phyloP scores from a whole-genome alignment of 2,113 vertebrate species.

The Scomber japonicus region DNA sequence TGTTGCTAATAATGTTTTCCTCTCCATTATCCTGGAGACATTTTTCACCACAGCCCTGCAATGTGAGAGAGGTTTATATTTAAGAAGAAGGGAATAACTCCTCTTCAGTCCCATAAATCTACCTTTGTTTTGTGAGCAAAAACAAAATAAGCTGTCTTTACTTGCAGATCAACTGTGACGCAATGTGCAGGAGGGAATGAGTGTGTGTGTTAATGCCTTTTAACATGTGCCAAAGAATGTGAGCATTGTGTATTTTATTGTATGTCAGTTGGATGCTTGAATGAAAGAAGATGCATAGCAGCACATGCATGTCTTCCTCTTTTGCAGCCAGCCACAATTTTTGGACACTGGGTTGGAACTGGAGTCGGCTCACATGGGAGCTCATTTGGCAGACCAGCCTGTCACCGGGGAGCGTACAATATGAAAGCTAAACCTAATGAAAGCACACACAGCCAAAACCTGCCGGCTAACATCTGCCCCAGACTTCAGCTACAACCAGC shows the following conservation, averaged over 20 bases:
- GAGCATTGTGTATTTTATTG: constrained; percentile 29
- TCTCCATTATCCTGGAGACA: constrained; percentile 46
- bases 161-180: constrained; percentile 35
- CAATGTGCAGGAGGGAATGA: background rate
- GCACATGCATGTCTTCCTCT: constrained; percentile 46
- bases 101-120: constrained; percentile 28
- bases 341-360: constrained; percentile 60
- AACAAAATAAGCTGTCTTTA: constrained; percentile 32
- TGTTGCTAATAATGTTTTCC: constrained; percentile 61
- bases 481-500: constrained; percentile 58
- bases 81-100: constrained; percentile 31
- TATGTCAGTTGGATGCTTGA: constrained; percentile 25
- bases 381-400: constrained; percentile 77
- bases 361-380: constrained; percentile 72
- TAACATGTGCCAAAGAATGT: constrained; percentile 8
- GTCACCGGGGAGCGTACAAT: constrained; percentile 58
- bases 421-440: constrained; percentile 78
- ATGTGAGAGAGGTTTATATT: constrained; percentile 39
- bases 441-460: constrained; percentile 70
- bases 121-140: constrained; percentile 39
- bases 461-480: constrained; percentile 66
- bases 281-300: constrained; percentile 47
- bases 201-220: constrained; percentile 22
- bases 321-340: constrained; percentile 61
- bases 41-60: constrained; percentile 39